Evolutionary conservation across 2,888 invertebrate genomes (phyloP), one percentile per base, ranked within the genome.

Genomic region (Muscina levida): DNA sequence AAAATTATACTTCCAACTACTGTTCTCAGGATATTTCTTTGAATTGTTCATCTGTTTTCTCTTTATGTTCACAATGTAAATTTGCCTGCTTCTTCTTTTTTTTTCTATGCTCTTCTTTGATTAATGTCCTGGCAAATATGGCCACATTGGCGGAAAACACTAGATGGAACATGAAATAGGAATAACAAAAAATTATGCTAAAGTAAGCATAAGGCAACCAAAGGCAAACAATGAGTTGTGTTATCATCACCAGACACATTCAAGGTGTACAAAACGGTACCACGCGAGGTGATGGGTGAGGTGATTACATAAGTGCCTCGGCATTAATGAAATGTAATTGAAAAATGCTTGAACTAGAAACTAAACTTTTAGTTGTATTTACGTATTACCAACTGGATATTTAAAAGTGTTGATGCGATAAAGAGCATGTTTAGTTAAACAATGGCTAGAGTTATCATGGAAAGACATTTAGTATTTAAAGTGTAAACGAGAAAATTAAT

Each of bases 61-160:
- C 65, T 70, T 66, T 77, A 71, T 81, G 74, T 81, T 72, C 77
- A 72, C 70, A 82, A 77, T 79, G 83, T 82, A 83, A 83, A 83
- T 82, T 82, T 82, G 83, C 84, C 82, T 83, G 83, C 83, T 83
- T 82, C 72, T 71, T 77, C 79, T 82, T 83, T 79, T 77, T 81
- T 83, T 83, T 79, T n/a, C n/a, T n/a, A n/a, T 59, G 37, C 76
- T 31, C 31, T 31, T 31, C 83, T 84, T 84, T 84, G 84, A 84
- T 84, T 83, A 84, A 84, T 84, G 83, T 78, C 76, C 83, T 82
- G 82, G 82, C 83, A 83, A 84, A 84, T 84, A 84, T 82, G 82
- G 83, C 72, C 82, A 77, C 82, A 83, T 83, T 56, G 13, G 22
- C 2, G 56, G 56, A n/a, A 82, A 82, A 83, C 31, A 31, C 31